Conservation (phyloP, 2,888 invertebrate genomes). For the Atethmia centrago region DNA sequence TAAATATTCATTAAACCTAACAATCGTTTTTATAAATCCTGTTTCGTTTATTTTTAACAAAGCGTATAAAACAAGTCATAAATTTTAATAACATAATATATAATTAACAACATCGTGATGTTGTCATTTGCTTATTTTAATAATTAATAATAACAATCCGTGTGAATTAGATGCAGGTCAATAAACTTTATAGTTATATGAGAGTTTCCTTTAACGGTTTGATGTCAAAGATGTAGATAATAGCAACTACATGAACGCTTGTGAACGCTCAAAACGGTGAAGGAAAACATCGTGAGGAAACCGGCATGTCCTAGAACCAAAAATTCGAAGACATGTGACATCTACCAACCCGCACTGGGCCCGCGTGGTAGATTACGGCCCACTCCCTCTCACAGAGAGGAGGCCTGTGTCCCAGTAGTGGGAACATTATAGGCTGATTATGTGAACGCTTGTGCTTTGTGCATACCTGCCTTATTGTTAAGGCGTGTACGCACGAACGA, state of each 20-base stretch:
- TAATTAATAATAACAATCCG: slow-evolving; percentile 45
- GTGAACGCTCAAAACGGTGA: too few species aligned
- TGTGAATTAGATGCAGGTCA: slow-evolving; percentile 51
- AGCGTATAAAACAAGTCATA: slow-evolving; percentile 43
- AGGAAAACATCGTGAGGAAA: too few species aligned
- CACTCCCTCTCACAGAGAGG: too few species aligned
- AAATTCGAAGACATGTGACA: too few species aligned
- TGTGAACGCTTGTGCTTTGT: too few species aligned
- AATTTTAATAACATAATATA: slow-evolving; percentile 53
- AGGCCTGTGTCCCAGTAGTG: too few species aligned
- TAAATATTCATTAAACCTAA: slow-evolving; percentile 22
- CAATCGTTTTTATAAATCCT: slow-evolving; percentile 11
- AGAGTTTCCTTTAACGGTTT: not conserved
- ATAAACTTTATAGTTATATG: slow-evolving; percentile 32
- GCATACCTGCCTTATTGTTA: too few species aligned
- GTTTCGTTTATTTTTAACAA: slow-evolving; percentile 24
- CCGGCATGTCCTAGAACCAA: too few species aligned
- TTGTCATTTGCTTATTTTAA: slow-evolving; percentile 54
- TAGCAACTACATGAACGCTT: not conserved
- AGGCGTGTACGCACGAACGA: too few species aligned
- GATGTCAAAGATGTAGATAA: not conserved
- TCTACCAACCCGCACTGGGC: too few species aligned
- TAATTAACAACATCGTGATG: slow-evolving; percentile 61
- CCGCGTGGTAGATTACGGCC: too few species aligned
- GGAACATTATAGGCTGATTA: too few species aligned